Percentiles rank a stretch among this genome's conserved stretches.
These are phyloP conservation scores for Falco columbarius DNA, from an alignment of 2,797 vertebrate genomes.

Conservation along the genomic window DNA sequence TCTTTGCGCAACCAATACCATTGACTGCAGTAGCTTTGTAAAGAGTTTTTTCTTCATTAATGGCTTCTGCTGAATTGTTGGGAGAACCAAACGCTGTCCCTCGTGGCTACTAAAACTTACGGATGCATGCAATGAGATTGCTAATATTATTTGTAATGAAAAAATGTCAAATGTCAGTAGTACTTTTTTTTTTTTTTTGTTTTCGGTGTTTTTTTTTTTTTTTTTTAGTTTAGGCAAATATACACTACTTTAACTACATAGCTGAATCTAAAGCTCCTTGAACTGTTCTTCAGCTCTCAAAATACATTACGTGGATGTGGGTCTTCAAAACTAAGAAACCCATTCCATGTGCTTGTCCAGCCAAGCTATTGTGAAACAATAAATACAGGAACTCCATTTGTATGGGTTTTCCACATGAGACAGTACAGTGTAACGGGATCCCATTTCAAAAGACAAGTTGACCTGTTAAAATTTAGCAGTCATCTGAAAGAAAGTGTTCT, in stretches of 20 bases:
- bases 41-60: conserved; percentile 35
- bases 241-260: not conserved
- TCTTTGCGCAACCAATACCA: not conserved
- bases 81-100: not conserved
- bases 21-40: not conserved
- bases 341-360: not conserved
- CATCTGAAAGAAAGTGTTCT: not conserved
- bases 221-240: not conserved
- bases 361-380: not conserved
- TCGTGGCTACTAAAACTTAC: not conserved
- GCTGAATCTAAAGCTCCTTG: not conserved
- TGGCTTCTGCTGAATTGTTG: not conserved
- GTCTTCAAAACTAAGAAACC: not conserved
- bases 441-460: not conserved
- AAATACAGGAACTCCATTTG: not conserved
- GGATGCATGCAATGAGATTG: not conserved
- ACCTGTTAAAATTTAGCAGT: not conserved
- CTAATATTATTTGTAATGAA: conserved; percentile 29
- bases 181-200: not conserved
- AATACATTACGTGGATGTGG: not conserved
- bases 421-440: not conserved
- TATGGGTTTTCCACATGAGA: not conserved
- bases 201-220: no score
- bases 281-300: not conserved
- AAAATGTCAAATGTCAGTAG: not conserved